Conservation (phyloP, 2,888 invertebrate genomes). For the Archips crataeganus region DNA sequence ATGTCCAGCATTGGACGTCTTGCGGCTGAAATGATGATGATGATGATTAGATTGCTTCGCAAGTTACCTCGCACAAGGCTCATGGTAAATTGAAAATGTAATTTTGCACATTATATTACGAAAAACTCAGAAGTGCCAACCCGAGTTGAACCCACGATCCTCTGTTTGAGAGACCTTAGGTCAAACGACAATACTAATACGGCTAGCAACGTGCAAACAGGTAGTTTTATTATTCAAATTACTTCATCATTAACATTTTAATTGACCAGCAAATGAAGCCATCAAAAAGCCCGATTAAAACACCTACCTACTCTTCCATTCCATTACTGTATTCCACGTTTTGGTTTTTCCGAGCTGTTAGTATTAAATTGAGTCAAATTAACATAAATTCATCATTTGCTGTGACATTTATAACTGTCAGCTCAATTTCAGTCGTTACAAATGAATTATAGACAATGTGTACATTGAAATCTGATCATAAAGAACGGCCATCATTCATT, state of each 20-base stretch:
- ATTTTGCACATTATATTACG: no score
- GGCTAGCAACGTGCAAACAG: no score
- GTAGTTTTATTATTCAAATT: neutral
- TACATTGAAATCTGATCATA: slow-evolving; percentile 6
- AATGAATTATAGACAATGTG: neutral
- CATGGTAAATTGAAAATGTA: no score
- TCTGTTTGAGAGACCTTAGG: no score
- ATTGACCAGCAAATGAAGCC: neutral
- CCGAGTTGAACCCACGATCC: no score
- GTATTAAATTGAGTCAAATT: neutral
- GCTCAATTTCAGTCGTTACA: slow-evolving; percentile 5
- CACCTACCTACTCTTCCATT: neutral
- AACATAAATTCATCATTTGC: slow-evolving; percentile 1
- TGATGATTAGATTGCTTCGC: no score
- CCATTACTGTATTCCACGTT: neutral
- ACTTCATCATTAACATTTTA: neutral
- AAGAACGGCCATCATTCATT: slow-evolving; percentile 13
- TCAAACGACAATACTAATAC: no score
- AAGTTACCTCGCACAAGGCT: no score
- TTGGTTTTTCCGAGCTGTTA: neutral
- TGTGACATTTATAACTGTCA: neutral
- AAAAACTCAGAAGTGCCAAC: no score
- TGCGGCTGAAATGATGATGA: no score
- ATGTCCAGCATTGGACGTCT: no score
- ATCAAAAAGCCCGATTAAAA: no score